phyloP scores from a whole-genome alignment of 2,113 vertebrate genomes.

The Eidolon helvum region DNA sequence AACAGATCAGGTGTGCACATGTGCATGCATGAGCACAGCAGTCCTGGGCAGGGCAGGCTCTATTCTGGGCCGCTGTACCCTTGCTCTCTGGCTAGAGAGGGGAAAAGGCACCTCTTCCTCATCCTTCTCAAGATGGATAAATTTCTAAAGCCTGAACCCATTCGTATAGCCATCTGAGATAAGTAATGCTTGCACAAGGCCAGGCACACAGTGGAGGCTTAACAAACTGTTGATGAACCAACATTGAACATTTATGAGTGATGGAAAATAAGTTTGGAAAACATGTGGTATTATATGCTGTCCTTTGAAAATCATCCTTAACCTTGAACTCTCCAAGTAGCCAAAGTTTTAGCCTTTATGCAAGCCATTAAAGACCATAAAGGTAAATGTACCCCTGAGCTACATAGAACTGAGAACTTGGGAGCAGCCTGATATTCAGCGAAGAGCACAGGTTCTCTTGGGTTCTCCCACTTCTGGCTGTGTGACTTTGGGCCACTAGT shows the following conservation, averaged over 20 bases:
- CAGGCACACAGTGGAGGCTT: background rate
- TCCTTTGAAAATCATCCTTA: slow-evolving; percentile 38
- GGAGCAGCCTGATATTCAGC: background rate
- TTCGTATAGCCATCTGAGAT: background rate
- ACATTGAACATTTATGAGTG: background rate
- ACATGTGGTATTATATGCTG: background rate
- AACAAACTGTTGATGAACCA: background rate
- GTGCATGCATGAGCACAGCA: background rate
- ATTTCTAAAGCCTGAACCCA: background rate
- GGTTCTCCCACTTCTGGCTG: background rate
- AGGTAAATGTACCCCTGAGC: background rate
- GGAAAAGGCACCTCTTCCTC: background rate
- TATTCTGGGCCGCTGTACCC: background rate
- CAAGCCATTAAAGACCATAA: slow-evolving; percentile 10
- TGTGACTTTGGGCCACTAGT: background rate
- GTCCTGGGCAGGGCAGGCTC: background rate
- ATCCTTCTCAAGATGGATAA: background rate
- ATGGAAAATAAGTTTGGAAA: slow-evolving; percentile 10
- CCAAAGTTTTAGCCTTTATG: background rate
- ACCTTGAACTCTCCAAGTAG: slow-evolving; percentile 2
- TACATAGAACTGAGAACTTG: background rate
- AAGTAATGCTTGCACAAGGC: background rate
- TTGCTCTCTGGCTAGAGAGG: background rate
- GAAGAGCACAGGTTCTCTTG: background rate
- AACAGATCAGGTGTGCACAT: background rate